Evolutionary conservation across 92 coral and sea anemone species (phyloP).

Genomic region (Micromussa lordhowensis): DNA sequence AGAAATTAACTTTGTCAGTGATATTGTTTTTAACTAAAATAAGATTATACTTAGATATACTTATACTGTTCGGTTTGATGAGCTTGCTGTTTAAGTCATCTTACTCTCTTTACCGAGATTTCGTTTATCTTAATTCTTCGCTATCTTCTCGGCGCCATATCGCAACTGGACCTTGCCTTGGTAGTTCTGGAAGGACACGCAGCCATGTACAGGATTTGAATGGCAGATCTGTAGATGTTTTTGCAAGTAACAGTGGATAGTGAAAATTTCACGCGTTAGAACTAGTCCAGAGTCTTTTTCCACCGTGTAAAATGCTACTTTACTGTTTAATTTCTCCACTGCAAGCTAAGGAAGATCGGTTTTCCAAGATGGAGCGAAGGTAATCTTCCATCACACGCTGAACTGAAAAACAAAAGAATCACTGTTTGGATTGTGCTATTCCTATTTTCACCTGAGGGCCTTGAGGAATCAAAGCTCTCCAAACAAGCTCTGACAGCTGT

Average conservation of each 20-base stretch:
- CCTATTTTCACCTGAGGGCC: too few relatives aligned
- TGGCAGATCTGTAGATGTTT: not conserved
- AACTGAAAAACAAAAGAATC: constrained; percentile 66
- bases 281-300: not conserved
- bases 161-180: not conserved
- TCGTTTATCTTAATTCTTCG: not conserved
- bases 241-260: not conserved
- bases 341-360: constrained; percentile 15
- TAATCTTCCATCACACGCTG: constrained; percentile 94
- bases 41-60: too few relatives aligned
- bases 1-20: too few relatives aligned
- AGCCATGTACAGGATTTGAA: not conserved
- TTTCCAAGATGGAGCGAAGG: constrained; percentile 80
- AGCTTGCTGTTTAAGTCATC: not conserved
- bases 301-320: not conserved
- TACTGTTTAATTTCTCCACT: not conserved
- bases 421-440: too few relatives aligned
- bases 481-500: too few relatives aligned
- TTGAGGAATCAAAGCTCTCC: too few relatives aligned
- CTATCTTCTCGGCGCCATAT: not conserved
- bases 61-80: not conserved
- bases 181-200: not conserved
- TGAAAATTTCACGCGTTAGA: not conserved
- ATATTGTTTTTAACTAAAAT: too few relatives aligned
- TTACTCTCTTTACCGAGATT: not conserved